These are phyloP conservation scores for Sandelia bainsii DNA, from an alignment of 2,797 vertebrate species.

Conservation along the genomic window DNA sequence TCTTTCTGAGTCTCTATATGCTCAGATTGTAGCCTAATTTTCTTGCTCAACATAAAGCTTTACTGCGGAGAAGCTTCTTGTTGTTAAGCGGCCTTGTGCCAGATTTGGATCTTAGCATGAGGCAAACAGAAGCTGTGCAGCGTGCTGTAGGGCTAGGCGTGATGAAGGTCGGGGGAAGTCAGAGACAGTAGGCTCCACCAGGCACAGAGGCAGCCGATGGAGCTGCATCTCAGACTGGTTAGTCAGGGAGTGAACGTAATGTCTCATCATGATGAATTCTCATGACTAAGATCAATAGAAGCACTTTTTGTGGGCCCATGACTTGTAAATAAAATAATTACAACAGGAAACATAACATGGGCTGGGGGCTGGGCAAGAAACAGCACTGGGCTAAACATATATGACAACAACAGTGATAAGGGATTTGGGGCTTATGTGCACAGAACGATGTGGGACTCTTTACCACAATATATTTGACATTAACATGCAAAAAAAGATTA, in stretches of 20 bases:
- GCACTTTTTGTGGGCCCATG: slow-evolving; percentile 68
- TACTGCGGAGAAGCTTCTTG: slow-evolving; percentile 45
- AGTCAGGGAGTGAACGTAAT: slow-evolving; percentile 51
- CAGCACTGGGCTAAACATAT: slow-evolving; percentile 60
- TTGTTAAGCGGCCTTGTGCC: slow-evolving; percentile 53
- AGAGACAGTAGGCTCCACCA: slow-evolving; percentile 32
- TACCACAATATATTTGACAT: slow-evolving; percentile 67
- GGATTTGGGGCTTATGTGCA: slow-evolving; percentile 71
- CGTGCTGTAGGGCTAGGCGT: slow-evolving; percentile 30
- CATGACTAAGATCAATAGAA: slow-evolving; percentile 63
- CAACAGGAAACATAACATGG: slow-evolving; percentile 56
- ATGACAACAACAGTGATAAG: slow-evolving; percentile 74
- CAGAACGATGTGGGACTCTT: slow-evolving; percentile 69
- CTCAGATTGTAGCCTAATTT: slow-evolving; percentile 65
- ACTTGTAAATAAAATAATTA: slow-evolving; percentile 76
- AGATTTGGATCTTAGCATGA: slow-evolving; percentile 64
- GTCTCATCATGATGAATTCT: slow-evolving; percentile 60
- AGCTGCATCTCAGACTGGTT: slow-evolving; percentile 53
- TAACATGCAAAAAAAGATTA: slow-evolving; percentile 76
- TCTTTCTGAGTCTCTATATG: slow-evolving; percentile 45
- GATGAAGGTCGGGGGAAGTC: slow-evolving; percentile 43
- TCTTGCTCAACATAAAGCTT: slow-evolving; percentile 61
- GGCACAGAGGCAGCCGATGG: slow-evolving; percentile 44
- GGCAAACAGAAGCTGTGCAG: slow-evolving; percentile 47
- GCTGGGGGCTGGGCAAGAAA: slow-evolving; percentile 45